A percentile compares a stretch with the other conserved stretches of the same genome.
Evolutionary conservation across 1,140 invertebrate genomes (phyloP).

Genomic region (Bombus superbus): DNA sequence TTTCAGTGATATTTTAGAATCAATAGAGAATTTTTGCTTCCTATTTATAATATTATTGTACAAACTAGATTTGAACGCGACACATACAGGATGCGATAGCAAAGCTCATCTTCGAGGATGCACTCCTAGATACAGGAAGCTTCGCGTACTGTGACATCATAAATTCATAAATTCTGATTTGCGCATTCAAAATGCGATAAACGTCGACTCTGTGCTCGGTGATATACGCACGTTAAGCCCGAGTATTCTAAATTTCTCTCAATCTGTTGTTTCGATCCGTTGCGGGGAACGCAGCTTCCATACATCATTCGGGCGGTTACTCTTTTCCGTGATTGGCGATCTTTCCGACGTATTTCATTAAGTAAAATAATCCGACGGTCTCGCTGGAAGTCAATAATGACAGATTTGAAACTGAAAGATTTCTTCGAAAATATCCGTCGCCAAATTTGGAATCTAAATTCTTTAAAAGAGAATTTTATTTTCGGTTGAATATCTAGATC

Average conservation of each 20-base stretch:
- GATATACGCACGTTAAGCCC: slow-evolving; percentile 31
- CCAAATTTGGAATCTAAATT: neutral
- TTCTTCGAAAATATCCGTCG: neutral
- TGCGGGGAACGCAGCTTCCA: neutral
- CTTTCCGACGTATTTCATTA: neutral
- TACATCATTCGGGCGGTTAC: neutral
- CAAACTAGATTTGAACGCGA: slow-evolving; percentile 4
- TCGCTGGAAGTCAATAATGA: neutral
- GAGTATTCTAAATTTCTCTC: slow-evolving; percentile 20
- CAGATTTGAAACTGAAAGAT: neutral
- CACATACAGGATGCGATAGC: neutral
- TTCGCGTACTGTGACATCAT: neutral
- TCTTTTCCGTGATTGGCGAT: neutral
- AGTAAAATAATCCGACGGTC: neutral
- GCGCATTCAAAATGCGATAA: slow-evolving; percentile 34
- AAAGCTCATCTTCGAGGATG: slow-evolving; percentile 23
- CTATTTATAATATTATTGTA: neutral
- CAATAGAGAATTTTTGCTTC: neutral
- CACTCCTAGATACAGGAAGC: neutral
- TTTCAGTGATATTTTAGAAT: neutral
- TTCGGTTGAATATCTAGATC: neutral
- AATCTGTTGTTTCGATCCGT: slow-evolving; percentile 2
- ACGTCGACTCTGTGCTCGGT: neutral
- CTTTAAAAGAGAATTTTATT: neutral
- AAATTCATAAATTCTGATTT: slow-evolving; percentile 47